phyloP scores from a whole-genome alignment of 92 coral and sea anemone genomes.

The Virgularia gustaviana region DNA sequence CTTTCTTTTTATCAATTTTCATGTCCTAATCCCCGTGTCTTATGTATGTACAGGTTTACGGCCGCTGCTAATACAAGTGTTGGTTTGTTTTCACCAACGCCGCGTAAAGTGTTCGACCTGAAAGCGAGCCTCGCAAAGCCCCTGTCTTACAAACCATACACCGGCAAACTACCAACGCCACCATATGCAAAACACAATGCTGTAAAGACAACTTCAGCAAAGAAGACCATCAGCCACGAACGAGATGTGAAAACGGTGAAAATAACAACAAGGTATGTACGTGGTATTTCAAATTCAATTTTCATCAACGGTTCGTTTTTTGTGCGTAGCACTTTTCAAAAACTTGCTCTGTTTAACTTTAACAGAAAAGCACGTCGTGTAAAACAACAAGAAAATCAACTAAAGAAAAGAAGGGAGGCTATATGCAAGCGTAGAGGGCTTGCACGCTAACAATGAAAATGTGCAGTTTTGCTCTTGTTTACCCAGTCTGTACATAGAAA shows the following conservation, averaged over 20 bases:
- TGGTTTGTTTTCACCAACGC: slow-evolving; percentile 61
- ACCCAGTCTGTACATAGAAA: neutral
- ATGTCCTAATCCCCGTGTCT: no score
- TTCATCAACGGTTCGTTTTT: neutral
- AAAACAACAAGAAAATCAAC: slow-evolving; percentile 44
- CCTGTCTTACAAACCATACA: slow-evolving; percentile 76
- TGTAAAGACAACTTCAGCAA: slow-evolving; percentile 29
- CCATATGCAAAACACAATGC: slow-evolving; percentile 50
- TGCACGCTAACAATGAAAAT: slow-evolving; percentile 20
- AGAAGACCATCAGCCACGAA: slow-evolving; percentile 37
- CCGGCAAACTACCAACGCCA: slow-evolving; percentile 69
- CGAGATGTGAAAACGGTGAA: slow-evolving; percentile 74
- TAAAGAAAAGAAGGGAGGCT: slow-evolving; percentile 54
- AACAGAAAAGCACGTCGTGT: slow-evolving; percentile 69
- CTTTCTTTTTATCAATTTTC: neutral
- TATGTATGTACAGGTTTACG: neutral
- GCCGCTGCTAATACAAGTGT: slow-evolving; percentile 20
- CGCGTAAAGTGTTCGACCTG: slow-evolving; percentile 74
- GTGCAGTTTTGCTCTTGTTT: neutral
- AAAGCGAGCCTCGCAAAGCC: slow-evolving; percentile 87
- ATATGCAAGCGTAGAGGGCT: slow-evolving; percentile 71
- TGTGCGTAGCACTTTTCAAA: neutral
- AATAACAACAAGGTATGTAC: slow-evolving; percentile 57
- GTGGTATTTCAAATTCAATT: neutral
- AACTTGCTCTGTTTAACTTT: neutral